Evolutionary conservation across 2,888 invertebrate genomes (phyloP).

Genomic region (Trichopoda pennipes): DNA sequence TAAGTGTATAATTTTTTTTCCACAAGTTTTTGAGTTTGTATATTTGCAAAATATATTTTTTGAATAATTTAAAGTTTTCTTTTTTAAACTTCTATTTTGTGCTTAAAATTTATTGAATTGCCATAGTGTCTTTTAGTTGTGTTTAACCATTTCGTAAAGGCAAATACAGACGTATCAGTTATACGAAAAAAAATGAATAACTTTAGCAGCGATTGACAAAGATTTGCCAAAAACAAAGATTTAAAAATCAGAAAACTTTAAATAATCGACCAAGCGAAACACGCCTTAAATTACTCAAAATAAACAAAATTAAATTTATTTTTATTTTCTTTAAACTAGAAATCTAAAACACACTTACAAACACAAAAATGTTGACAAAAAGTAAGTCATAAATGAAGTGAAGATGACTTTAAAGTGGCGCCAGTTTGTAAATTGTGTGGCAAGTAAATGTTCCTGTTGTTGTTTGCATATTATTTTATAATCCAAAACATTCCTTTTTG

Average conservation of each 20-base stretch:
- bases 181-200: conserved; percentile 19
- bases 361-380: conserved; percentile 55
- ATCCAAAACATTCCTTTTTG: conserved; percentile 27
- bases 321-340: background rate
- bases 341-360: background rate
- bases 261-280: conserved; percentile 59
- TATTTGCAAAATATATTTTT: conserved; percentile 38
- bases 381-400: conserved; percentile 67
- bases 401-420: conserved; percentile 67
- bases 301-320: conserved; percentile 59
- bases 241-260: conserved; percentile 40
- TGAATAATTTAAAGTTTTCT: conserved; percentile 50
- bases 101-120: conserved; percentile 61
- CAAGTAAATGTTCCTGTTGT: conserved; percentile 30
- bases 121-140: conserved; percentile 45
- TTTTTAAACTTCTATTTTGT: conserved; percentile 49
- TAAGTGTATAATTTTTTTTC: background rate
- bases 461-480: conserved; percentile 46
- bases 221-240: conserved; percentile 47
- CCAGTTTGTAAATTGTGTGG: conserved; percentile 51
- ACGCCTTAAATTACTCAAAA: conserved; percentile 58
- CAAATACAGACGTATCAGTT: conserved; percentile 23
- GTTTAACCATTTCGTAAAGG: conserved; percentile 25
- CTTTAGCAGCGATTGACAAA: conserved; percentile 30
- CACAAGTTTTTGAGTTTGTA: too few relatives aligned